Base-by-base conservation (phyloP, 2,888 invertebrate species). In the Blastobasis lacticolella region DNA sequence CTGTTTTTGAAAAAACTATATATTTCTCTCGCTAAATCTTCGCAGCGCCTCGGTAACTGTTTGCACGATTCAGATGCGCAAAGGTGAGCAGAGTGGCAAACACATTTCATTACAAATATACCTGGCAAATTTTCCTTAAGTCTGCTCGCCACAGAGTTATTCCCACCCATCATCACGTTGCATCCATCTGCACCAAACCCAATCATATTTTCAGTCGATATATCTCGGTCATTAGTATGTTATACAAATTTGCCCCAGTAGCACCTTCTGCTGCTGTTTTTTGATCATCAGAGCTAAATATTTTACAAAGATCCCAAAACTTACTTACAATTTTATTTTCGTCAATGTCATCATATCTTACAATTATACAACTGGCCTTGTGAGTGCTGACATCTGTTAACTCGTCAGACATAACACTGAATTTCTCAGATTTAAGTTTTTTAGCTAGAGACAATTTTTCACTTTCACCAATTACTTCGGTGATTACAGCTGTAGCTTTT, bases 1-100 rank as follows among this genome's bases (percentile, higher is more conserved):
- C 7, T 40, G 41, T 40, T 38, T 43, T 55, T 50, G 36, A 55
- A 55, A 56, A 54, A 57, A 38, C 45, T 48, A 37, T 56, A 57
- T 37, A 58, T 50, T 7, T 57, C 54, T 52, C 58, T 9, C 8
- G 52, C 53, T 42, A 58, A 47, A 48, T 57, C 55, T 48, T 60
- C 57, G 23, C 50, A 52, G 41, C 41, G 41, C 9, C 41, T 40
- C 9, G 41, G 41, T 40, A 40, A 40, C 4, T 40, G 41, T 40
- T 53, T 50, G 40, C 57, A 56, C 0, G 56, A 47, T 38, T 49
- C 46, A 42, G 46, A 50, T 37, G 55, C 56, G 42, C 51, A 53
- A 48, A 55, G 45, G 43, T 53, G 54, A 1, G 55, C 46, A n/a
- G 54, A 57, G 49, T 58, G 57, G 48, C 55, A 55, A 46, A 56